Percentiles rank a stretch among this genome's conserved stretches.
phyloP scores from a whole-genome alignment of 1,140 invertebrate genomes.

The Diorhabda carinulata region DNA sequence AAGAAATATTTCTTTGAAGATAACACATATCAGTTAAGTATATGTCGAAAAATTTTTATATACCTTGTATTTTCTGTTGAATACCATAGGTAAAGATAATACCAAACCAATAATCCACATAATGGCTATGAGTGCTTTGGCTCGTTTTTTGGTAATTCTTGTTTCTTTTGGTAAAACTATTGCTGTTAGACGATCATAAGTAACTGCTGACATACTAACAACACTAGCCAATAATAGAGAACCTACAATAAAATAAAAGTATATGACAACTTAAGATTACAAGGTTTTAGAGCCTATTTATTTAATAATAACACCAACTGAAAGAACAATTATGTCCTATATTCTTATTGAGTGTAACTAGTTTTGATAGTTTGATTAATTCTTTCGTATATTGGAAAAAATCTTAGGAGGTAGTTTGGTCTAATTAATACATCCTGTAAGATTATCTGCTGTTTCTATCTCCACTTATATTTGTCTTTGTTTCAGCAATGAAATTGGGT shows the following conservation, averaged over 20 bases:
- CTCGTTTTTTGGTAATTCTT: slow-evolving; percentile 56
- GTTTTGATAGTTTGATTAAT: no score
- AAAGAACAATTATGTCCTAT: neutral
- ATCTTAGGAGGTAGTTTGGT: no score
- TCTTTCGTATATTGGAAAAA: no score
- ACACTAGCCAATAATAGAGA: slow-evolving; percentile 67
- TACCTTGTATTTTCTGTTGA: slow-evolving; percentile 62
- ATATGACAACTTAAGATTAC: neutral
- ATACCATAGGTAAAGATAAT: slow-evolving; percentile 60
- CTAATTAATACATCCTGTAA: no score
- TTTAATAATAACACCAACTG: no score
- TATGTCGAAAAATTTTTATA: slow-evolving; percentile 19
- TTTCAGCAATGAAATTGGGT: no score
- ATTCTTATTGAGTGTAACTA: neutral
- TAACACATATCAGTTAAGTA: no score
- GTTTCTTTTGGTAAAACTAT: slow-evolving; percentile 70
- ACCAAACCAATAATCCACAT: slow-evolving; percentile 63
- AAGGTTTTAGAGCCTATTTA: no score
- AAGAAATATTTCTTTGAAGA: no score
- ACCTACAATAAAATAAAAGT: slow-evolving; percentile 47
- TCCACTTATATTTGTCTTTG: no score
- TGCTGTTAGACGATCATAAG: slow-evolving; percentile 76
- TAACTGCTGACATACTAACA: slow-evolving; percentile 72
- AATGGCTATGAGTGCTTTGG: slow-evolving; percentile 58
- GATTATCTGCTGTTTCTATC: no score